A percentile compares a stretch with the other conserved stretches of the same genome.
Conservation (phyloP, 2,888 invertebrate species). For the Sisyra nigra region DNA sequence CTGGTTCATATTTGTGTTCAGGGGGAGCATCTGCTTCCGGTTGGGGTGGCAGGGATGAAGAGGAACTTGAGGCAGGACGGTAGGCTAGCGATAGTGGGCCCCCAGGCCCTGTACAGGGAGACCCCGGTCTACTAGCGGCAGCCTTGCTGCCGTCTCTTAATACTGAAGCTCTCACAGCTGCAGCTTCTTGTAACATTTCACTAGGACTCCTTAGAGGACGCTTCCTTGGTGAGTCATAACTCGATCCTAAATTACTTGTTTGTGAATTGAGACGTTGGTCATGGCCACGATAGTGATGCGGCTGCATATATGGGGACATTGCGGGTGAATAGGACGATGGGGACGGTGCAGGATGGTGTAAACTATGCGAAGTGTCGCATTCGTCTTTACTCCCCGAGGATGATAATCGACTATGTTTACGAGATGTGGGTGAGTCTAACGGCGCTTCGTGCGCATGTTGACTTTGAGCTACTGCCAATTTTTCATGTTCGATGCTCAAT, state of each 20-base stretch:
- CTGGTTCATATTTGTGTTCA: slow-evolving; percentile 34
- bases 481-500: slow-evolving; percentile 58
- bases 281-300: slow-evolving; percentile 24
- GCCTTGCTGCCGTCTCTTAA: slow-evolving; percentile 41
- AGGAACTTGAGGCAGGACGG: slow-evolving; percentile 32
- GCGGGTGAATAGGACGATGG: slow-evolving; percentile 29
- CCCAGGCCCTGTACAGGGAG: slow-evolving; percentile 31
- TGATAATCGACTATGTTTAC: slow-evolving; percentile 17
- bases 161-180: slow-evolving; percentile 42
- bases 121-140: slow-evolving; percentile 29
- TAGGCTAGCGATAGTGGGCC: slow-evolving; percentile 21
- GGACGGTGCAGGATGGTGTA: slow-evolving; percentile 26
- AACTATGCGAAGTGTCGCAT: slow-evolving; percentile 14
- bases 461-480: slow-evolving; percentile 41
- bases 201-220: slow-evolving; percentile 36
- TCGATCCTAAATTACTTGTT: slow-evolving; percentile 19
- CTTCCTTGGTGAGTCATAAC: slow-evolving; percentile 33
- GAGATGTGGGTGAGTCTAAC: slow-evolving; percentile 23
- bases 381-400: slow-evolving; percentile 10
- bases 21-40: slow-evolving; percentile 36
- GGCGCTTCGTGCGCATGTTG: slow-evolving; percentile 19
- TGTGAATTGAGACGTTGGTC: slow-evolving; percentile 28
- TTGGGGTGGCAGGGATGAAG: slow-evolving; percentile 28
- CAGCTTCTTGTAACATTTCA: slow-evolving; percentile 43
- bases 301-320: slow-evolving; percentile 31